phyloP scores from a whole-genome alignment of 2,797 vertebrate species.

The Paratrypauchen microcephalus region DNA sequence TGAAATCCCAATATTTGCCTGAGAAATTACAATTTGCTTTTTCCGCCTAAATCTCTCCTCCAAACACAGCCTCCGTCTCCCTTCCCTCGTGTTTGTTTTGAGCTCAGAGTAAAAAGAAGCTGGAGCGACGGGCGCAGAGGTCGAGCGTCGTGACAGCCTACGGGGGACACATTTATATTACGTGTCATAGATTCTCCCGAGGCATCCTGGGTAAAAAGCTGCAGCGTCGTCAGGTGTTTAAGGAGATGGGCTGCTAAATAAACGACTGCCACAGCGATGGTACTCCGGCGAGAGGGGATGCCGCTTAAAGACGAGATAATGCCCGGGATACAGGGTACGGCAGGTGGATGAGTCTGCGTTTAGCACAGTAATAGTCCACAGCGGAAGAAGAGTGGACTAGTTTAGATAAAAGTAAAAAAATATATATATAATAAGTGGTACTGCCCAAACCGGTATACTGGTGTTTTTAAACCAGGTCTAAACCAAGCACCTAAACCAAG shows the following conservation, averaged over 20 bases:
- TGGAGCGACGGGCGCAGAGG: constrained; percentile 34
- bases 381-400: not conserved
- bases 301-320: not conserved
- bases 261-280: constrained; percentile 51
- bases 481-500: no score
- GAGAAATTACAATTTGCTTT: not conserved
- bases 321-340: not conserved
- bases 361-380: not conserved
- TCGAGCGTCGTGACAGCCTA: constrained; percentile 45
- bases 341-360: not conserved
- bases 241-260: constrained; percentile 64
- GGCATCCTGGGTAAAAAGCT: constrained; percentile 52
- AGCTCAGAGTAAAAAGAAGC: constrained; percentile 15
- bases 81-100: not conserved
- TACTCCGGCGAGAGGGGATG: constrained; percentile 10
- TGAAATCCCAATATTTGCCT: not conserved
- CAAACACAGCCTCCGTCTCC: not conserved
- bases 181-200: constrained; percentile 52
- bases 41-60: not conserved
- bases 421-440: no score
- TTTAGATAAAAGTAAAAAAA: no score
- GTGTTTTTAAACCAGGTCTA: no score
- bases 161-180: constrained; percentile 54
- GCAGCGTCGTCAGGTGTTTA: constrained; percentile 51
- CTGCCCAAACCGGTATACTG: no score